phyloP scores from a whole-genome alignment of 2,113 vertebrate genomes.

The Riparia riparia region DNA sequence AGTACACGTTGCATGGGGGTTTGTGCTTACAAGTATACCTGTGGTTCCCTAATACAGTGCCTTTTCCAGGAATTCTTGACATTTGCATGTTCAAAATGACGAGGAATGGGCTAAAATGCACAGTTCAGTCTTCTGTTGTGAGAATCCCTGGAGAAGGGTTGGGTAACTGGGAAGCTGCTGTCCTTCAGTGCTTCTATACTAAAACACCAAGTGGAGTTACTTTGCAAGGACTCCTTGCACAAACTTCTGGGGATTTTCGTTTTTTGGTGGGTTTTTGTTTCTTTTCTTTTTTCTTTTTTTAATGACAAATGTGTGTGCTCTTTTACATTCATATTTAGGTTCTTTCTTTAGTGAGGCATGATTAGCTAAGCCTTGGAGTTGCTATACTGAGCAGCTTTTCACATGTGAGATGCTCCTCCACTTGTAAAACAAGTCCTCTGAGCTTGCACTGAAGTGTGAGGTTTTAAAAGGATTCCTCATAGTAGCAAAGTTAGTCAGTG shows the following conservation, averaged over 20 bases:
- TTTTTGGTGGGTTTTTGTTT: not conserved
- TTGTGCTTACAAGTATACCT: constrained; percentile 3
- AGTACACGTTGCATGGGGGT: constrained; percentile 23
- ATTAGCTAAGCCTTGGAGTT: not conserved
- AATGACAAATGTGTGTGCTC: not conserved
- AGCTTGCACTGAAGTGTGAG: not conserved
- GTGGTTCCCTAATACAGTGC: not conserved
- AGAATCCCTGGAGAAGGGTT: not conserved
- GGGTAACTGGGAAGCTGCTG: not conserved
- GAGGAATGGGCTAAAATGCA: constrained; percentile 23
- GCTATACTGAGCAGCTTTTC: not conserved
- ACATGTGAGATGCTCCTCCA: not conserved
- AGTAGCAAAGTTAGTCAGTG: not conserved
- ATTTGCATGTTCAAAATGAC: constrained; percentile 23
- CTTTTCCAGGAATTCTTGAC: constrained; percentile 4
- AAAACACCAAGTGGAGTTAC: constrained; percentile 19
- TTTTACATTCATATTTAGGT: not conserved
- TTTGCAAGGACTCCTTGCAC: not conserved
- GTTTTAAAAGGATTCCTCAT: not conserved
- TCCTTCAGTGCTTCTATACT: not conserved
- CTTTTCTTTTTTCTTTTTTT: not conserved
- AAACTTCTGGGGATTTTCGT: not conserved
- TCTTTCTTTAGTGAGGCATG: not conserved
- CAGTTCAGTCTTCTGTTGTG: not conserved
- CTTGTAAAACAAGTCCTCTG: not conserved